Base-by-base conservation (phyloP, 1,140 invertebrate genomes). In the Drosophila navojoa region DNA sequence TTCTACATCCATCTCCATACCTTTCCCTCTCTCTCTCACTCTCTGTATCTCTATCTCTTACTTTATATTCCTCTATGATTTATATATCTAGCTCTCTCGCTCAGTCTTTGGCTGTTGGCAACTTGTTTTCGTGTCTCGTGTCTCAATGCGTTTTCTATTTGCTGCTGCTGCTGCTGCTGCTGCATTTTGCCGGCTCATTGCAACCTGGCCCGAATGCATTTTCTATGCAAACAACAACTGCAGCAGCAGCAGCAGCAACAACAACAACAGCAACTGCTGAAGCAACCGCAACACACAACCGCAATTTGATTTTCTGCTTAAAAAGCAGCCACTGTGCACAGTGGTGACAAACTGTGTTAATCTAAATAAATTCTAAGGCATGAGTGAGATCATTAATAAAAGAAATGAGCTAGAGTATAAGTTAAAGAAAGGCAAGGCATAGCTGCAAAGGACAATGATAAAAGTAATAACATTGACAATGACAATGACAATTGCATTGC, bases 131-230 rank as follows among this genome's bases (percentile, higher is more conserved):
- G 74, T 53, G 68, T 60, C 67, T 69, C 42, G n/a, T 62, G 29
- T 66, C 32, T 70, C 59, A 55, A 10, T 63, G 58, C 49, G 57
- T 57, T 74, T 68, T 74, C 71, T 74, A 74, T 74, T 69, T 75
- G 64, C 63, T 79, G 72, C 79, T 22, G 19, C 19, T 79, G 72
- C 79, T 22, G 19, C 19, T 22, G 19, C 19, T 71, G 71, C 72
- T 86, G 77, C 81, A 86, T 86, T 82, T 86, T 86, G 79, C 81
- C 81, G 81, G 81, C 81, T 87, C 81, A 86, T 86, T 86, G 86
- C 81, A 87, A 79, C 78, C 87, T 86, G 81, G 82, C 81, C 81
- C 81, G 79, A 86, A 87, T 86, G 82, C 82, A 86, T 87, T 86
- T 87, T 87, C 82, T 81, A 79, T 76, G 76, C 82, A 86, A 87